phyloP scores from a whole-genome alignment of 2,888 invertebrate species.

The Meiosimyza platycephala region DNA sequence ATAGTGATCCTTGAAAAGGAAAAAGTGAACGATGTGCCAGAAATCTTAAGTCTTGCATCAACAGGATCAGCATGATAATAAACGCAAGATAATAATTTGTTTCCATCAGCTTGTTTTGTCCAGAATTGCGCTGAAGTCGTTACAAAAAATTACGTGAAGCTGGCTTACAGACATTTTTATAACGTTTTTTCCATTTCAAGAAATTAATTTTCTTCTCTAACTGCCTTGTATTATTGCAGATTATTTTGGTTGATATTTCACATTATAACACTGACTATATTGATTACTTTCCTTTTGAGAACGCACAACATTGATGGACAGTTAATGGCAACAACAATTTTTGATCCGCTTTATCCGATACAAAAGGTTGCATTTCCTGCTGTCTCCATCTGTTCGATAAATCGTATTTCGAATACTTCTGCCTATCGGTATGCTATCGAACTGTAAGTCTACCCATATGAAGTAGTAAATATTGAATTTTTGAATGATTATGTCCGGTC shows the following conservation, averaged over 20 bases:
- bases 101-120: no score
- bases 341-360: constrained; percentile 69
- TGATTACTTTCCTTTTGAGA: constrained; percentile 56
- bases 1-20: no score
- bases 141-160: no score
- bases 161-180: no score
- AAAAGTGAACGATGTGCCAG: no score
- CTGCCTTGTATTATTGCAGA: constrained; percentile 45
- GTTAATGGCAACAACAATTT: constrained; percentile 54
- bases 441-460: constrained; percentile 61
- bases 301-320: constrained; percentile 48
- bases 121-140: no score
- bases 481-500: neutral
- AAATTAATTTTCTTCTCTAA: no score
- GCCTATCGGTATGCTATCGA: constrained; percentile 62
- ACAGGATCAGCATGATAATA: no score
- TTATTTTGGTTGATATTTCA: constrained; percentile 62
- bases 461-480: neutral
- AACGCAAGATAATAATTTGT: no score
- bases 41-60: no score
- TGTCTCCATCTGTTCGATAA: constrained; percentile 73
- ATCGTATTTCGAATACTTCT: constrained; percentile 68
- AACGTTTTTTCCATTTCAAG: no score
- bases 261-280: constrained; percentile 52
- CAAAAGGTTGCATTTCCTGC: constrained; percentile 73